Evolutionary conservation across 2,113 vertebrate species (phyloP).

Genomic region (Antechinus stuartii): DNA sequence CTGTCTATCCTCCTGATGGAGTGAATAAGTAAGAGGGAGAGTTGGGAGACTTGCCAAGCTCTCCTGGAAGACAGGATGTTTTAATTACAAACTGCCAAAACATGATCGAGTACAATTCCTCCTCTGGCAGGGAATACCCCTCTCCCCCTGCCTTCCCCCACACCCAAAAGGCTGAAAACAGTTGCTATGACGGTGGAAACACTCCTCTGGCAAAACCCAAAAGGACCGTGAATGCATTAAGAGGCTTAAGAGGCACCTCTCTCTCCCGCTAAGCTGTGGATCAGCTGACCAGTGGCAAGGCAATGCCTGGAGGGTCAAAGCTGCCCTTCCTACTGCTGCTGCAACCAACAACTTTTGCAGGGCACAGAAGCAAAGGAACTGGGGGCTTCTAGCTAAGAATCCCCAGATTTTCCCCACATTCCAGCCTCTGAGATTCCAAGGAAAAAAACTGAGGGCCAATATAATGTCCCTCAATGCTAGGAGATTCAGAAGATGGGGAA

Average conservation of each 20-base stretch:
- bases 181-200: background rate
- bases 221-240: constrained; percentile 66
- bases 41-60: background rate
- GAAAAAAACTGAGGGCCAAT: background rate
- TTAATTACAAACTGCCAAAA: constrained; percentile 46
- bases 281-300: constrained; percentile 59
- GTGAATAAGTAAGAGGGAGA: background rate
- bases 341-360: background rate
- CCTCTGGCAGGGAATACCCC: constrained; percentile 41
- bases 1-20: background rate
- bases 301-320: background rate
- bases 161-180: constrained; percentile 6
- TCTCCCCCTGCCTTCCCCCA: background rate
- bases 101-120: background rate
- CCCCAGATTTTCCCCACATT: background rate
- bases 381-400: background rate
- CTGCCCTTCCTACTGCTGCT: background rate
- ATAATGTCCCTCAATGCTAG: background rate
- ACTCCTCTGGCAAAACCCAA: constrained; percentile 56
- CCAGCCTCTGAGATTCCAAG: background rate
- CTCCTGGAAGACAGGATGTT: background rate
- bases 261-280: constrained; percentile 60
- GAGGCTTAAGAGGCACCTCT: constrained; percentile 73
- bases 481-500: background rate
- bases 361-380: background rate